Evolutionary conservation across 2,888 invertebrate genomes (phyloP), one percentile per base, ranked within the genome.

Genomic region (Drosophila stalkeri): DNA sequence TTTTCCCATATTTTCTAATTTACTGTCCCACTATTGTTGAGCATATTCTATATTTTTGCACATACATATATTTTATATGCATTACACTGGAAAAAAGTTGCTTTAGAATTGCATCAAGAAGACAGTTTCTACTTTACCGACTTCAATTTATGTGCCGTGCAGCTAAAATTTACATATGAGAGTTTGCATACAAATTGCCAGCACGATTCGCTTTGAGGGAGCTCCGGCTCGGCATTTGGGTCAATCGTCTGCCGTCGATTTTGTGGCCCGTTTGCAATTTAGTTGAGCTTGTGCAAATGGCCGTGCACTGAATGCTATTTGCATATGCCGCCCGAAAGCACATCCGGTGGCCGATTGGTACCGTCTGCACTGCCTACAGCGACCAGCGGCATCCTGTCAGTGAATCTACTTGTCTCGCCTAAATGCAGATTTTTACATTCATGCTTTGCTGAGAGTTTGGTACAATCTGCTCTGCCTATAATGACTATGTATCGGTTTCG

Each of bases 181-280:
- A 78, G 78, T 87, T 82, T 70, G 87, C 86, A 89, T 87, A 88
- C 77, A 82, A 87, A 87, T 89, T 82, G 88, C 71, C 60, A 80
- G 69, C 80, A 66, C 75, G 61, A 70, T 63, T 72, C 69, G 61
- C 64, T 41, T 43, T 37, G 16, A n/a, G 44, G 56, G 20, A 11
- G 54, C 18, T 63, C 23, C 23, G 55, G 47, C 61, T 52, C 60
- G 72, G 54, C 80, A 87, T 89, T 75, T 87, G 71, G 86, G 86
- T 89, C 86, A 87, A 80, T 85, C 75, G 78, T 77, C 75, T 79
- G 73, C 64, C 79, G 73, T 61, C 79, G 82, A 77, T 81, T 80
- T 77, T 71, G 64, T 67, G 62, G 64, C 62, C 65, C 56, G 57
- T 60, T 64, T 43, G 57, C 33, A 62, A 57, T 57, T 72, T 72